A percentile compares a stretch with the other conserved stretches of the same genome.
phyloP scores from a whole-genome alignment of 2,797 vertebrate genomes.

The Eidolon dupreanum region DNA sequence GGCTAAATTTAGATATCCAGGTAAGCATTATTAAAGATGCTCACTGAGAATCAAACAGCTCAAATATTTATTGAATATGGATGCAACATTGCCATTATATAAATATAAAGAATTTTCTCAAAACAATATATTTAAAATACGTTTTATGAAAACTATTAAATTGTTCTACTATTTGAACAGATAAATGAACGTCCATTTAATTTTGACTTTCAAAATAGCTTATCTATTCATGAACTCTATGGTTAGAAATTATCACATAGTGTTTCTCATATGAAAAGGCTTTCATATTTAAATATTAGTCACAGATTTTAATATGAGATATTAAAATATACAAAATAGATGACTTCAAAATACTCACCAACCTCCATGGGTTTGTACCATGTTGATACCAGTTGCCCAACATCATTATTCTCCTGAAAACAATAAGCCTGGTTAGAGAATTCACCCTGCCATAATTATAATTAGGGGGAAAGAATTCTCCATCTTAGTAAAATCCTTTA shows the following conservation, averaged over 20 bases:
- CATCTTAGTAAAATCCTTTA: slow-evolving; percentile 44
- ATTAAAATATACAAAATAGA: slow-evolving; percentile 75
- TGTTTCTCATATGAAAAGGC: slow-evolving; percentile 3
- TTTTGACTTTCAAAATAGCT: slow-evolving; percentile 64
- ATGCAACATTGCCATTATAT: slow-evolving; percentile 66
- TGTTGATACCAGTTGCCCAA: slow-evolving; percentile 29
- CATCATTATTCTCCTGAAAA: slow-evolving; percentile 71
- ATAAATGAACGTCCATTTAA: slow-evolving; percentile 65
- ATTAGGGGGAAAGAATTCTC: not conserved
- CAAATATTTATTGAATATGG: slow-evolving; percentile 78
- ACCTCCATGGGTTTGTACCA: slow-evolving; percentile 63
- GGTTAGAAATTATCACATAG: slow-evolving; percentile 58
- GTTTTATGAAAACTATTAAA: slow-evolving; percentile 73
- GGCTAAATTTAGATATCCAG: slow-evolving; percentile 71
- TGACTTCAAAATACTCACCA: slow-evolving; percentile 59
- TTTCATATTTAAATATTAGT: slow-evolving; percentile 14
- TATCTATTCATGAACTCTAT: slow-evolving; percentile 61
- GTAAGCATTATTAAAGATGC: slow-evolving; percentile 68
- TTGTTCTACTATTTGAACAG: slow-evolving; percentile 49
- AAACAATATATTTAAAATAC: slow-evolving; percentile 60
- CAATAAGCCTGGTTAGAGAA: slow-evolving; percentile 22
- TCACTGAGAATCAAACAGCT: slow-evolving; percentile 72
- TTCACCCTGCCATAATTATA: slow-evolving; percentile 56
- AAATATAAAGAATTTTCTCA: slow-evolving; percentile 56
- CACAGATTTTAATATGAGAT: not conserved